Percentiles rank a stretch among this genome's conserved stretches.
phyloP scores from a whole-genome alignment of 2,797 vertebrate genomes.

The Oceanodroma leucorhoa region DNA sequence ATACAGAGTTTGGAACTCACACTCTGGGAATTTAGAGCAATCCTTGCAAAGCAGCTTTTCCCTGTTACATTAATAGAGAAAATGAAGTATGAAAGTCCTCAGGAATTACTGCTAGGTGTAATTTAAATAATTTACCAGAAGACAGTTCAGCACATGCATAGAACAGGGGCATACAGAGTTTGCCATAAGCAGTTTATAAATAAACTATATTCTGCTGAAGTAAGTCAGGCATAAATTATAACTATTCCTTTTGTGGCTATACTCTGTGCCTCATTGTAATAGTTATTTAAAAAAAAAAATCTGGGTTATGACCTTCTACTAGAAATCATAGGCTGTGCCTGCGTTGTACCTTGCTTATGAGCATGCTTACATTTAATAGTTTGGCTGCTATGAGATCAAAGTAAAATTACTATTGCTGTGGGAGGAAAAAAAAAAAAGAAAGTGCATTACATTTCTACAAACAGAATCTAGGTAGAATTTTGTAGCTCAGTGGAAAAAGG shows the following conservation, averaged over 20 bases:
- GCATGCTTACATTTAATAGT: constrained; percentile 70
- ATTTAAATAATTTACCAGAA: constrained; percentile 87
- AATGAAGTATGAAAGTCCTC: constrained; percentile 83
- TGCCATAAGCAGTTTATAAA: constrained; percentile 87
- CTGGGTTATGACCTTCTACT: constrained; percentile 79
- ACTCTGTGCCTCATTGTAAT: constrained; percentile 77
- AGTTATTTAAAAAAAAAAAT: constrained; percentile 75
- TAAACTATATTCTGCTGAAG: constrained; percentile 84
- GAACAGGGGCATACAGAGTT: constrained; percentile 81
- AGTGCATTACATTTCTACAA: constrained; percentile 64
- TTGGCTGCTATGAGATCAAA: constrained; percentile 72
- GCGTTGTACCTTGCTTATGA: constrained; percentile 74
- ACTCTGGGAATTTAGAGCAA: constrained; percentile 85
- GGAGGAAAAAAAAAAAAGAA: constrained; percentile 25
- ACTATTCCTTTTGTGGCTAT: constrained; percentile 78
- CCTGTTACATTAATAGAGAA: constrained; percentile 84
- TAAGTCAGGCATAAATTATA: constrained; percentile 83
- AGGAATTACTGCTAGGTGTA: constrained; percentile 84
- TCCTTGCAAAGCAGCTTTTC: constrained; percentile 83
- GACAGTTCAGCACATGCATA: constrained; percentile 80
- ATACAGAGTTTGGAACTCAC: constrained; percentile 81
- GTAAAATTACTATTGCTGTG: constrained; percentile 73
- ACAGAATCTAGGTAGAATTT: constrained; percentile 64
- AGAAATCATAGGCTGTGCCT: constrained; percentile 73
- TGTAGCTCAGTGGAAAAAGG: constrained; percentile 12